A percentile compares a stretch with the other conserved stretches of the same genome.
Conservation (phyloP, 1,140 invertebrate genomes). For the Hormaphis cornu region DNA sequence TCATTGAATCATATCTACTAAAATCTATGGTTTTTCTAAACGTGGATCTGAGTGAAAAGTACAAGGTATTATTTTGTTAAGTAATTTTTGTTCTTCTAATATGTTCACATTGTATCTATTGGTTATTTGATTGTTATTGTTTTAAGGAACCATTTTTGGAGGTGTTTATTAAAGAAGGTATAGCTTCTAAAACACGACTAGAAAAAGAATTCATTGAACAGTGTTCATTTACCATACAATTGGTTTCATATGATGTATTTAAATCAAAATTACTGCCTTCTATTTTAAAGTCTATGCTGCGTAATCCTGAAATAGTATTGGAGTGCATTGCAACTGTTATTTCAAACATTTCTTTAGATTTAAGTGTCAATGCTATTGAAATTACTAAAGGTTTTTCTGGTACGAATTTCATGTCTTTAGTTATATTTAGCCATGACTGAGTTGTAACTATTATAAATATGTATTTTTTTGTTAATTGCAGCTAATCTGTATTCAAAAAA, state of each 20-base stretch:
- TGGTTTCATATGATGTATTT: constrained; percentile 64
- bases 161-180: constrained; percentile 65
- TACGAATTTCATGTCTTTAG: constrained; percentile 41
- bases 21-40: constrained; percentile 2
- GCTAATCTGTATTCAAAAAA: constrained; percentile 75
- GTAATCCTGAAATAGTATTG: constrained; percentile 85
- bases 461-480: constrained; percentile 39
- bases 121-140: background rate
- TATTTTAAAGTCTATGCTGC: constrained; percentile 82
- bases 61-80: constrained; percentile 2
- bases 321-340: constrained; percentile 68
- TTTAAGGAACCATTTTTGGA: constrained; percentile 50
- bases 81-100: background rate
- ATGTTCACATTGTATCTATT: background rate
- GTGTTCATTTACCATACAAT: constrained; percentile 53
- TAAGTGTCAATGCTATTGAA: constrained; percentile 68
- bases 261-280: constrained; percentile 66
- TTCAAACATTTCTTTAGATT: constrained; percentile 59
- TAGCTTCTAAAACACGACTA: constrained; percentile 70
- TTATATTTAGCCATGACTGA: background rate
- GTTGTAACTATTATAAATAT: background rate
- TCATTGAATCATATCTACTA: constrained; percentile 19
- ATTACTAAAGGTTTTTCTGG: constrained; percentile 72
- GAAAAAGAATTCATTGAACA: constrained; percentile 55
- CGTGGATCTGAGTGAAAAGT: background rate